Percentiles rank a stretch among this genome's conserved stretches.
Conservation (phyloP, 2,113 vertebrate species). For the Antigone vipio region DNA sequence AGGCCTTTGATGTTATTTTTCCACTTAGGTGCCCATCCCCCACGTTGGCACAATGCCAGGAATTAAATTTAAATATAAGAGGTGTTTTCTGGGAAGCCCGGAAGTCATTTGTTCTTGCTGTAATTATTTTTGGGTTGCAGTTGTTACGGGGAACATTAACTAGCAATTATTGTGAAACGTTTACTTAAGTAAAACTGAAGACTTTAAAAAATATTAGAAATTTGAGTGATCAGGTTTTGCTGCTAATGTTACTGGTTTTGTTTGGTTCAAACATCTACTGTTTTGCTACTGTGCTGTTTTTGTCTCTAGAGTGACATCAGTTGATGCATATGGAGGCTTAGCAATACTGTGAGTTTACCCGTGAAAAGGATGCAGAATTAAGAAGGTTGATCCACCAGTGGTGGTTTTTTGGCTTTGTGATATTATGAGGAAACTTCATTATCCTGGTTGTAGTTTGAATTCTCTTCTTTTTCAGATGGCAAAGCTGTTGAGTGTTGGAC, state of each 20-base stretch:
- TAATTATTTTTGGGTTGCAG: neutral
- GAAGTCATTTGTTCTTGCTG: neutral
- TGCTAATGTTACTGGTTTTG: neutral
- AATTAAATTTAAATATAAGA: neutral
- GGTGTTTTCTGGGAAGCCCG: neutral
- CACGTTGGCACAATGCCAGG: neutral
- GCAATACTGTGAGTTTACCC: neutral
- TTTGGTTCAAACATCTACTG: neutral
- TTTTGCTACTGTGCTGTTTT: neutral
- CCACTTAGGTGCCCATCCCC: neutral
- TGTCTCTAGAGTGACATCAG: slow-evolving; percentile 32
- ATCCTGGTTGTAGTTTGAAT: neutral
- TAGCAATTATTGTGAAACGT: neutral
- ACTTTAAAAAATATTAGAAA: neutral
- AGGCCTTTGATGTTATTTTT: neutral
- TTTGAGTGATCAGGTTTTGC: neutral
- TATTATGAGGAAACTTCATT: neutral
- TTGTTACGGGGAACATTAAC: neutral
- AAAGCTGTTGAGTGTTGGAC: neutral
- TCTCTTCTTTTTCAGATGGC: neutral
- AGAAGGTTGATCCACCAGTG: neutral
- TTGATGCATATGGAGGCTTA: slow-evolving; percentile 25
- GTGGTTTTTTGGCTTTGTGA: neutral
- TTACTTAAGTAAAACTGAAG: neutral
- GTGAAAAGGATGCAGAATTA: slow-evolving; percentile 1